A percentile compares a stretch with the other conserved stretches of the same genome.
Evolutionary conservation across 2,888 invertebrate species (phyloP).

Genomic region (Lasioglossum vierecki): DNA sequence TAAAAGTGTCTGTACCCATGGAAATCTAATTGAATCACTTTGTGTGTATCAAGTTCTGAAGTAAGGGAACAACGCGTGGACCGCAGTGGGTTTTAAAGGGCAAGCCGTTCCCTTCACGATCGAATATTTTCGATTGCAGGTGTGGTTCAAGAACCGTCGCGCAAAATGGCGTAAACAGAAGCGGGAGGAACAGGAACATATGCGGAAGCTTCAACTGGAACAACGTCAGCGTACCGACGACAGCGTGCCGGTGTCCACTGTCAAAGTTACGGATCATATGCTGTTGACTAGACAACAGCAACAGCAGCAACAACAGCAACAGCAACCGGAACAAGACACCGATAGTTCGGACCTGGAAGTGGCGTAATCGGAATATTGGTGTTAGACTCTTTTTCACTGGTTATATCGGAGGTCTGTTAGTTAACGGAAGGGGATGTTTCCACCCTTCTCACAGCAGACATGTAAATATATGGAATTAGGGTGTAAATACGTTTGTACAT

Average conservation of each 20-base stretch:
- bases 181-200: slow-evolving; percentile 93
- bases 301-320: slow-evolving; percentile 51
- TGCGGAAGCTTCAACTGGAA: slow-evolving; percentile 93
- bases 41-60: background rate
- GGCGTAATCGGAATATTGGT: slow-evolving; percentile 85
- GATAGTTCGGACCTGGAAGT: slow-evolving; percentile 93
- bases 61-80: background rate
- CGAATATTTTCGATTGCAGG: slow-evolving; percentile 86
- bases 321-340: slow-evolving; percentile 74
- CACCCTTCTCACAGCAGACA: slow-evolving; percentile 25
- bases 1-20: no score
- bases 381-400: slow-evolving; percentile 20
- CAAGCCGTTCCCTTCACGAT: slow-evolving; percentile 34
- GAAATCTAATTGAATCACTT: background rate
- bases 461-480: slow-evolving; percentile 69
- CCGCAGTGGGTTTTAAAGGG: background rate
- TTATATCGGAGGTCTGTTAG: background rate
- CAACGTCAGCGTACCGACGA: slow-evolving; percentile 83
- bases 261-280: slow-evolving; percentile 76
- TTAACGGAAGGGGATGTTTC: slow-evolving; percentile 9
- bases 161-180: slow-evolving; percentile 99
- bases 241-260: slow-evolving; percentile 76
- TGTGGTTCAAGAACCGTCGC: slow-evolving; percentile 98
- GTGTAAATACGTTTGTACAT: slow-evolving; percentile 81
- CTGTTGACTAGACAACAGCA: slow-evolving; percentile 72